Conservation (phyloP, 2,113 vertebrate species). For the Tauraco erythrolophus region DNA sequence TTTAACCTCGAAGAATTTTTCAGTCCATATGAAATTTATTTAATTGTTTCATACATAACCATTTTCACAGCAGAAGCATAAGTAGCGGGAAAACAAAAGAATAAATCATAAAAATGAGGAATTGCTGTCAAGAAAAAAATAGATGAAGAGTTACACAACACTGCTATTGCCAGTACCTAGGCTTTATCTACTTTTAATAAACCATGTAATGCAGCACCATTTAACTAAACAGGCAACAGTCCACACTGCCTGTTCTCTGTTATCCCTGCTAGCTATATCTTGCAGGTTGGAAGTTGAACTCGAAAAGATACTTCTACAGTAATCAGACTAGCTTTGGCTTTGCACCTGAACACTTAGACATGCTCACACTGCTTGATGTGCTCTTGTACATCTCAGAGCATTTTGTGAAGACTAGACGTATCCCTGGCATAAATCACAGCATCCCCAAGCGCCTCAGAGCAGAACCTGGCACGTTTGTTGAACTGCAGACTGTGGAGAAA, state of each 20-base stretch:
- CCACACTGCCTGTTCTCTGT: not conserved
- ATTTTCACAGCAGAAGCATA: not conserved
- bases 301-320: not conserved
- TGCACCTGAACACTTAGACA: fast-evolving
- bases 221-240: not conserved
- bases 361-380: not conserved
- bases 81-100: not conserved
- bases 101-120: not conserved
- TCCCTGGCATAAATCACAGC: not conserved
- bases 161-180: not conserved
- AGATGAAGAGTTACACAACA: not conserved
- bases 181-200: not conserved
- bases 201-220: not conserved
- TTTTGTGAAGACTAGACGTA: not conserved
- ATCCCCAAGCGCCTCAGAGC: not conserved
- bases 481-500: not conserved
- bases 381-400: fast-evolving
- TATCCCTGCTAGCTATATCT: not conserved
- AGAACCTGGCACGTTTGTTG: not conserved
- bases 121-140: not conserved
- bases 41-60: not conserved
- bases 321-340: not conserved
- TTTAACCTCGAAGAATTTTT: not conserved
- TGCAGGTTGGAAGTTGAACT: not conserved
- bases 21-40: not conserved